A percentile compares a stretch with the other conserved stretches of the same genome.
Evolutionary conservation across 2,113 vertebrate species (phyloP).

Genomic region (Hippolais icterina): DNA sequence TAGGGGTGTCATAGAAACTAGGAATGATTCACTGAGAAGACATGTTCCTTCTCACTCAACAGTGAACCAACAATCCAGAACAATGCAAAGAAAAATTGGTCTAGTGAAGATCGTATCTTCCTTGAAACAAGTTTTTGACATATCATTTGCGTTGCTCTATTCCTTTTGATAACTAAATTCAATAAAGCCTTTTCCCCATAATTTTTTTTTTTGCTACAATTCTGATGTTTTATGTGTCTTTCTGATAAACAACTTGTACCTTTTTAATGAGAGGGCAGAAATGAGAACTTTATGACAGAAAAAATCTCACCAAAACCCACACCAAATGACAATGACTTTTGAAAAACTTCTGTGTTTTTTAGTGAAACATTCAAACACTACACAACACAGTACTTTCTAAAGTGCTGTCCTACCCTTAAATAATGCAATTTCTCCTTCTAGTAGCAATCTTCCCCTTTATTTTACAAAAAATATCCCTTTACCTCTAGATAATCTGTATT

Average conservation of each 20-base stretch:
- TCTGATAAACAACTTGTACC: not conserved
- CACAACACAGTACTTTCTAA: not conserved
- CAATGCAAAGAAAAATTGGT: not conserved
- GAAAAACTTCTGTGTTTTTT: not conserved
- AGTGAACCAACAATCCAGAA: constrained; percentile 13
- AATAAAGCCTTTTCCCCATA: not conserved
- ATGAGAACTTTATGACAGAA: not conserved
- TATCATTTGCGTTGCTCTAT: not conserved
- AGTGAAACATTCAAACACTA: not conserved
- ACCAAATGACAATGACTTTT: not conserved
- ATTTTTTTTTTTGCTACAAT: not conserved
- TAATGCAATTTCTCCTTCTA: not conserved
- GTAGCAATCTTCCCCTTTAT: not conserved
- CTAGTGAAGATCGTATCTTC: not conserved
- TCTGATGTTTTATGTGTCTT: not conserved
- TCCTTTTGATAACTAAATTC: not conserved
- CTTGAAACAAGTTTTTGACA: not conserved
- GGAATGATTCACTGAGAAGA: constrained; percentile 9
- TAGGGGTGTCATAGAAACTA: constrained; percentile 50
- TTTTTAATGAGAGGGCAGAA: not conserved
- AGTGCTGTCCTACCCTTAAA: not conserved
- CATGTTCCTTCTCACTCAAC: not conserved
- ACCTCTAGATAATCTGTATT: not conserved
- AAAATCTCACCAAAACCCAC: not conserved
- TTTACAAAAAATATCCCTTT: not conserved